phyloP scores from a whole-genome alignment of 2,113 vertebrate species.

The Sander lucioperca region DNA sequence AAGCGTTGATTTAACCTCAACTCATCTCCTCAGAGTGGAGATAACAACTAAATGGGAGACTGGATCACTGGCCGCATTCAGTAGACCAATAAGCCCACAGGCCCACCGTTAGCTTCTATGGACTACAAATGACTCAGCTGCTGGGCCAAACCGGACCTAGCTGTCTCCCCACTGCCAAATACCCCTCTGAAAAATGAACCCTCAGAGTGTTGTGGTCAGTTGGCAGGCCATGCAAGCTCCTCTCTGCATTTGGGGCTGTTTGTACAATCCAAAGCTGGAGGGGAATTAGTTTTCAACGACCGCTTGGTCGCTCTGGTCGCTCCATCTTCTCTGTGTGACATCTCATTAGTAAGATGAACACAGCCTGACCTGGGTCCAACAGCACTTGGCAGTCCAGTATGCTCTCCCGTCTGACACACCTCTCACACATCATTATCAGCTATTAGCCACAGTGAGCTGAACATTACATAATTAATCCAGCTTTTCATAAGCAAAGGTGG shows the following conservation, averaged over 20 bases:
- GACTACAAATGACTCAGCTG: slow-evolving; percentile 52
- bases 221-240: slow-evolving; percentile 68
- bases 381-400: slow-evolving; percentile 77
- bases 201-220: slow-evolving; percentile 76
- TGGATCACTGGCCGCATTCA: slow-evolving; percentile 59
- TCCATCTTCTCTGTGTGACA: slow-evolving; percentile 80
- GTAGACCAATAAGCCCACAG: slow-evolving; percentile 48
- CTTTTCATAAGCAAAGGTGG: slow-evolving; percentile 70
- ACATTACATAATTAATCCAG: slow-evolving; percentile 79
- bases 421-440: slow-evolving; percentile 85
- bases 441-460: slow-evolving; percentile 81
- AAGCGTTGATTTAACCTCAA: slow-evolving; percentile 78
- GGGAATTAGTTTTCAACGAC: slow-evolving; percentile 77
- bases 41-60: slow-evolving; percentile 70
- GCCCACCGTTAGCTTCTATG: slow-evolving; percentile 35
- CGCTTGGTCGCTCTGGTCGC: slow-evolving; percentile 70
- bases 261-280: slow-evolving; percentile 67
- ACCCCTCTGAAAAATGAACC: slow-evolving; percentile 77
- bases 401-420: slow-evolving; percentile 76
- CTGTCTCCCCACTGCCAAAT: slow-evolving; percentile 62
- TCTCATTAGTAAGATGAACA: slow-evolving; percentile 85
- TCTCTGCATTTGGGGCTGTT: slow-evolving; percentile 72
- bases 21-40: slow-evolving; percentile 72
- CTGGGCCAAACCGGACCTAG: slow-evolving; percentile 50
- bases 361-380: slow-evolving; percentile 79